Evolutionary conservation across 1,140 invertebrate genomes (phyloP).

Genomic region (Euura lappo): DNA sequence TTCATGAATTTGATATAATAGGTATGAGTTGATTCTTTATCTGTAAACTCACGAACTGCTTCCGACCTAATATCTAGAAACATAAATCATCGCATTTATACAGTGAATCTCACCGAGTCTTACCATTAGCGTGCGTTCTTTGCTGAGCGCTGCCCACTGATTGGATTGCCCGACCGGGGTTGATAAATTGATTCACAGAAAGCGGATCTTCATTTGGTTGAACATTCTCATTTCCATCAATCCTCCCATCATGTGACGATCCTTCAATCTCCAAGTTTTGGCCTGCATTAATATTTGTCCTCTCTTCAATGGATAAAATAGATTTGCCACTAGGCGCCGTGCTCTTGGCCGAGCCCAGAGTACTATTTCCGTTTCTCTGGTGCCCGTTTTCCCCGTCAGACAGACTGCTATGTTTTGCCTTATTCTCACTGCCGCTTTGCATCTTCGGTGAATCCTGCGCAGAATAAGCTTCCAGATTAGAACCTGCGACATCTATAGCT

Average conservation of each 20-base stretch:
- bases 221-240: no score
- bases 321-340: neutral
- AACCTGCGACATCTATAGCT: neutral
- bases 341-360: constrained; percentile 8
- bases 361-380: constrained; percentile 13
- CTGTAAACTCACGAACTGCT: no score
- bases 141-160: neutral
- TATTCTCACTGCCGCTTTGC: neutral
- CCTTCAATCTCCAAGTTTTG: neutral
- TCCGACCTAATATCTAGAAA: neutral
- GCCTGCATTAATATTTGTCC: constrained; percentile 23
- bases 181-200: no score
- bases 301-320: constrained; percentile 21
- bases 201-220: no score
- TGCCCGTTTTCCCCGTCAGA: constrained; percentile 8
- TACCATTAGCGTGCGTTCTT: neutral
- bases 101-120: neutral
- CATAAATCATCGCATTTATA: neutral
- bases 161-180: neutral
- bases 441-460: neutral
- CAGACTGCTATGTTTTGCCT: constrained; percentile 17
- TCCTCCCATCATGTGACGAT: no score
- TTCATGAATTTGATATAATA: no score
- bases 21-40: no score
- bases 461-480: neutral